Conservation (phyloP, 2,113 vertebrate genomes). For the Gymnobelideus leadbeateri region DNA sequence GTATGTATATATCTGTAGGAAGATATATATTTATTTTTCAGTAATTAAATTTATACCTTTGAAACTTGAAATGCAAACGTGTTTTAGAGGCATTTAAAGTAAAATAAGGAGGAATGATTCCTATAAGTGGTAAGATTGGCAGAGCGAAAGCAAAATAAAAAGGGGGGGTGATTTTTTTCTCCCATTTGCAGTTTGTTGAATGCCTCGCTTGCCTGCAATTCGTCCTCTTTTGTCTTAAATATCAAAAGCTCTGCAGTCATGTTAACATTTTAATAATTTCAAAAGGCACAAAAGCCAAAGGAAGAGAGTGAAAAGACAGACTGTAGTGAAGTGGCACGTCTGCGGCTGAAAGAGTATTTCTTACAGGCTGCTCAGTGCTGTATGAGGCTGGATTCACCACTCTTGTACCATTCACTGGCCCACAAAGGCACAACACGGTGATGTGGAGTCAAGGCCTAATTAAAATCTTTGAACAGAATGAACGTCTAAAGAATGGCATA, state of each 20-base stretch:
- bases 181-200: constrained; percentile 90
- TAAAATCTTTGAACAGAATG: constrained; percentile 90
- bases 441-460: constrained; percentile 90
- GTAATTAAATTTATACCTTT: constrained; percentile 84
- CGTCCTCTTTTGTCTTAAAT: constrained; percentile 99
- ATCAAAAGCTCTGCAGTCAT: constrained; percentile 95
- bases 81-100: constrained; percentile 77
- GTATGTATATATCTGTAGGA: neutral
- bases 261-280: constrained; percentile 99
- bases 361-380: constrained; percentile 84
- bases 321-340: constrained; percentile 89
- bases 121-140: constrained; percentile 83
- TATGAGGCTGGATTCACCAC: constrained; percentile 86
- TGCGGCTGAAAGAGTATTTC: constrained; percentile 87
- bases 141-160: constrained; percentile 80
- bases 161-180: constrained; percentile 81
- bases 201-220: constrained; percentile 88
- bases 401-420: constrained; percentile 87
- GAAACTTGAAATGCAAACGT: constrained; percentile 81
- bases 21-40: constrained; percentile 67
- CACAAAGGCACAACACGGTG: constrained; percentile 87
- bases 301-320: constrained; percentile 88
- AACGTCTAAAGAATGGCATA: constrained; percentile 83
- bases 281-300: constrained; percentile 89
- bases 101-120: constrained; percentile 80